Evolutionary conservation across 64 coral and sea anemone species (phyloP), one percentile per base, ranked within the genome.

Genomic region (Porites australiensis): DNA sequence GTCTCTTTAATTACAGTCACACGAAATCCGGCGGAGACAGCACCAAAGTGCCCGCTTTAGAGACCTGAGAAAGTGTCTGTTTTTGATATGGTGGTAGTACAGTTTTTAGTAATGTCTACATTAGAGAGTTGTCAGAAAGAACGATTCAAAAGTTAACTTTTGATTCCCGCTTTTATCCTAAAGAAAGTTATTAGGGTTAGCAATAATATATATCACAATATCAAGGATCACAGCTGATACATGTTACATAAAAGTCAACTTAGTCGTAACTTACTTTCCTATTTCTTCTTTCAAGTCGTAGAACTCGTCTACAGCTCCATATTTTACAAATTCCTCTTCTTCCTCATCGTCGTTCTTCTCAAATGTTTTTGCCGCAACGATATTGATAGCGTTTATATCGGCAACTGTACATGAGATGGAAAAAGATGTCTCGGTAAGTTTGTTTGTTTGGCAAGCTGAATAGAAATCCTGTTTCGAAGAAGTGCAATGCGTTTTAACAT

Each of bases 231-330:
- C 27, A 37, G 27, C 27, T 37, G 27, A 37, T 37, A 37, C 2
- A 79, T 19, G 9, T 44, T 23, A 1, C 18, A 5, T 20, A 14
- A 20, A 46, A 64, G 49, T 49, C 5, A 72, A 44, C n/a, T 14
- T 58, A 69, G 54, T 87, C 7, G 75, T 51, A 74, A 78, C 91
- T 86, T 79, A 93, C 91, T 93, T 93, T 65, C 91, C 91, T 15
- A 93, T 93, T 76, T 93, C 91, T 69, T 93, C 76, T 3, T 71
- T 75, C 14, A 93, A 49, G n/a, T 93, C 83, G 68, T 93, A 93
- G 77, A 93, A 93, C 83, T 93, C 91, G 43, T 93, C 91, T 9
- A 85, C 91, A 2, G 91, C 83, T 13, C 91, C 91, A 57, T 93
- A 93, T 57, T 93, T 93, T 18, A 81, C 72, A 62, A 93, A 87